Conservation (phyloP, 2,888 invertebrate species). For the Gasteruption jaculator region DNA sequence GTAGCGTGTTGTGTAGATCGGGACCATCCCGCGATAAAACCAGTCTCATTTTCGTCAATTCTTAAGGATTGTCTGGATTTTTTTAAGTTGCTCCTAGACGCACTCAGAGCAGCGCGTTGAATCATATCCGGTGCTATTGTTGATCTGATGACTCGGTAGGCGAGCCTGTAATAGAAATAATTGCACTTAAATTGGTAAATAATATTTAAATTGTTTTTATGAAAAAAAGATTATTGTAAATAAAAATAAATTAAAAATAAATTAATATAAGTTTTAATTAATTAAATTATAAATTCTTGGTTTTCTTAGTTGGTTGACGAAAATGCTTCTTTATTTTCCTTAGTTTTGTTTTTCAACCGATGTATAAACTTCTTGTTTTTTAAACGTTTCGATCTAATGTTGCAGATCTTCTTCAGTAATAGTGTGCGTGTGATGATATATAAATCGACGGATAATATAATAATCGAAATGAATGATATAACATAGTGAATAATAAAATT, state of each 20-base stretch:
- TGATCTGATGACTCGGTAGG: constrained; percentile 65
- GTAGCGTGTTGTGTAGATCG: constrained; percentile 47
- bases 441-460: no score
- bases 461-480: no score
- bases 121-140: constrained; percentile 72
- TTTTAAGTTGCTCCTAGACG: constrained; percentile 26
- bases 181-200: background rate
- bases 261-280: background rate
- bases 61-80: constrained; percentile 34
- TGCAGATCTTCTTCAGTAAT: no score
- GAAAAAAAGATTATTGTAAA: background rate
- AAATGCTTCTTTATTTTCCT: no score
- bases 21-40: constrained; percentile 46
- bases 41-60: constrained; percentile 34
- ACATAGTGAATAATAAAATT: no score
- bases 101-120: constrained; percentile 60
- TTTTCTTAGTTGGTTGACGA: no score
- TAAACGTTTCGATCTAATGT: no score
- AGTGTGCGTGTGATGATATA: no score
- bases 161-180: constrained; percentile 55
- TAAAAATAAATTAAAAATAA: constrained; percentile 8
- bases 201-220: no score
- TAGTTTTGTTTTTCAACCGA: no score
- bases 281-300: background rate
- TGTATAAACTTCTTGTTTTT: no score